Conservation (phyloP, 2,797 vertebrate genomes). For the Macropus fuliginosus region DNA sequence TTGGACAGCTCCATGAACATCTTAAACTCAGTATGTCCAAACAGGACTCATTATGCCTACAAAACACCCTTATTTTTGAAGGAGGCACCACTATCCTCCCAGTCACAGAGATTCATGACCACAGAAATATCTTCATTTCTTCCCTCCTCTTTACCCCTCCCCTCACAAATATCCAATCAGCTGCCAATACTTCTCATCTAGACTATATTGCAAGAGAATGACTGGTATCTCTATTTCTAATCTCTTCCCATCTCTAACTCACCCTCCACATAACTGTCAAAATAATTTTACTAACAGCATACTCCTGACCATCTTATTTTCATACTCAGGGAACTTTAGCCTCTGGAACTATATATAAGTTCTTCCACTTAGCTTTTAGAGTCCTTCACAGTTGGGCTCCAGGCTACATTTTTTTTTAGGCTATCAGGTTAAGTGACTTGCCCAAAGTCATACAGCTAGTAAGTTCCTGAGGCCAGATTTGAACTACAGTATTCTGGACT, state of each 20-base stretch:
- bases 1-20: not conserved
- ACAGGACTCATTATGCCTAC: not conserved
- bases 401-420: not conserved
- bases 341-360: not conserved
- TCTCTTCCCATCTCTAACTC: not conserved
- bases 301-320: not conserved
- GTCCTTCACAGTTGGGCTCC: not conserved
- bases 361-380: not conserved
- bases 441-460: not conserved
- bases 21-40: not conserved
- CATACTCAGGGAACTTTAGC: not conserved
- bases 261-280: not conserved
- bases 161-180: not conserved
- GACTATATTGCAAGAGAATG: not conserved
- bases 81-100: not conserved
- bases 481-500: not conserved
- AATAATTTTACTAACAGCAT: not conserved
- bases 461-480: not conserved
- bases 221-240: not conserved
- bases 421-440: not conserved
- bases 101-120: not conserved
- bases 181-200: not conserved
- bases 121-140: not conserved
- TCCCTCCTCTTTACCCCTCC: not conserved
- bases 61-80: not conserved